Evolutionary conservation across 2,113 vertebrate genomes (phyloP).

Genomic region (Mesocricetus auratus): DNA sequence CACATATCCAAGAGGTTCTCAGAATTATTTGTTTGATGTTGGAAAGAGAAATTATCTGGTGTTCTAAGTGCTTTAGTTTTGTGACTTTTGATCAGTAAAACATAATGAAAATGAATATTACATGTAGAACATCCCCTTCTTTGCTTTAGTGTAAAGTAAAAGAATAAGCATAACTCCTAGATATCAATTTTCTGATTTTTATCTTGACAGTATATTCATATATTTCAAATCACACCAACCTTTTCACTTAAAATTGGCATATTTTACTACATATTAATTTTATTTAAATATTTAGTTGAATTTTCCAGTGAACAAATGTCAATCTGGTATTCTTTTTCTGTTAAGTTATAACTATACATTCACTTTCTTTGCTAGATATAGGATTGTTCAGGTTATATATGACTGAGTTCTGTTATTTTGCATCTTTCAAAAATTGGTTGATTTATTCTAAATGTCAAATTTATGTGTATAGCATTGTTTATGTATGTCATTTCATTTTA

Average conservation of each 20-base stretch:
- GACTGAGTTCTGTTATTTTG: constrained; percentile 4
- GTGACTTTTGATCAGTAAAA: constrained; percentile 27
- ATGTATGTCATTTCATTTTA: neutral
- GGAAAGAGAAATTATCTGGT: neutral
- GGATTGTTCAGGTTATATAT: neutral
- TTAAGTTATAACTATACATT: constrained; percentile 30
- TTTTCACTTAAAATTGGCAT: neutral
- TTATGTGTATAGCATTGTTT: constrained; percentile 6
- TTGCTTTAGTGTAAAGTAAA: constrained; percentile 19
- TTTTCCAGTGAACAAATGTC: constrained; percentile 15
- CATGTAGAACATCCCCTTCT: neutral
- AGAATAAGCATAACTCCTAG: neutral
- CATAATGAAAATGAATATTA: constrained; percentile 47
- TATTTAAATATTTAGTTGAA: constrained; percentile 46
- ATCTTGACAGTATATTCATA: neutral
- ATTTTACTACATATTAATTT: constrained; percentile 24
- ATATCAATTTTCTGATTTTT: constrained; percentile 11
- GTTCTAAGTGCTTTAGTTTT: neutral
- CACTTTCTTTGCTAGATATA: neutral
- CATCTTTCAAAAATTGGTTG: constrained; percentile 4
- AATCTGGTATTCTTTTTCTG: constrained; percentile 34
- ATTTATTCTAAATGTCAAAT: neutral
- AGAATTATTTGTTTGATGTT: neutral
- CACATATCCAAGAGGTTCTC: neutral
- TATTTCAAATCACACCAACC: constrained; percentile 35